Base-by-base conservation (phyloP, 1,140 invertebrate genomes). In the Drosophila pandora region DNA sequence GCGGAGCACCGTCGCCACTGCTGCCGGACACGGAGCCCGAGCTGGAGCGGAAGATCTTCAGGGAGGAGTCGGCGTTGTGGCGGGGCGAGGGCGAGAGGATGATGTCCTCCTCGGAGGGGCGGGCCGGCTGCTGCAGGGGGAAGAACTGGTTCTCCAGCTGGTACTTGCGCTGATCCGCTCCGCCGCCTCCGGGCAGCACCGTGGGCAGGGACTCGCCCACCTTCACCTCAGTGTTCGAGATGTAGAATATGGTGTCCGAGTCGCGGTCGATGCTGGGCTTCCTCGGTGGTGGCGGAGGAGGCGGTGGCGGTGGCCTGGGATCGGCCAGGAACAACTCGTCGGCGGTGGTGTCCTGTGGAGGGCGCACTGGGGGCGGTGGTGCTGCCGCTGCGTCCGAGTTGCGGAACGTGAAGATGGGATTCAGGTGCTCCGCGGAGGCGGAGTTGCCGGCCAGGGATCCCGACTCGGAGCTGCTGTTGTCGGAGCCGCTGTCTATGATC, bases 201-300 rank as follows among this genome's bases (percentile, higher is more conserved):
- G 81, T 90, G 55, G 91, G 91, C 52, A 88, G 55, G 5, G 90
- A 91, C 32, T 92, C 91, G 8, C 87, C 85, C 48, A 92, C 90
- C 64, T 92, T 92, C 0, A 92, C 91, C 65, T 92, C 91, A 0
- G 91, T 92, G 58, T 92, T 92, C n/a, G 91, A 92, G 1, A 92
- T 92, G 45, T 92, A 92, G 50, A 92, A 92, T 32, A 92, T 91
- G 0, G 91, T 92, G 58, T 92, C 91, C 2, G 90, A 91, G 52
- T 92, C 91, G 7, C 90, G 78, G 56, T 92, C 91, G 17, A 91
- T 83, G 22, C 50, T 74, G 9, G 79, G 79, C 22, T 83, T 74
- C 1, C 71, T 65, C 5, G 81, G 85, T 8, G 76, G 61, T 2
- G 79, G 70, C 5, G 79, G 79, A 4, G 68, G 76, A 2, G 67